phyloP scores from a whole-genome alignment of 1,140 invertebrate genomes.

The Carcinoscorpius rotundicauda region DNA sequence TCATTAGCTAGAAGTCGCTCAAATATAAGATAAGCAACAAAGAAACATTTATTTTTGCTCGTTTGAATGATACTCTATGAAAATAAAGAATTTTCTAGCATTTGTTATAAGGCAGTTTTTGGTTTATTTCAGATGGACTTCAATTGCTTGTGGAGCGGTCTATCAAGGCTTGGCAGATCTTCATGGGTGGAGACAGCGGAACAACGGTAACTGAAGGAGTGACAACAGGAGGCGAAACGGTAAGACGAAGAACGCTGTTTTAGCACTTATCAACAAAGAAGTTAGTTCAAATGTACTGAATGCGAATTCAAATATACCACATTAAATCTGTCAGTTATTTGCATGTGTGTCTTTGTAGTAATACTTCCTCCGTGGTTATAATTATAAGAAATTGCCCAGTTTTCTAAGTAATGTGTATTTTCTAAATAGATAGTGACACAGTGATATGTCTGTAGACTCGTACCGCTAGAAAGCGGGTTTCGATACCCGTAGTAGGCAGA shows the following conservation, averaged over 20 bases:
- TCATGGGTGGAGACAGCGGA: neutral
- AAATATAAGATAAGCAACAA: neutral
- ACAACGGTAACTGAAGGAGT: neutral
- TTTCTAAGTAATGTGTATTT: no score
- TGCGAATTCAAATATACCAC: neutral
- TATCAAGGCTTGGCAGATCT: neutral
- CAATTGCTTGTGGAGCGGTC: neutral
- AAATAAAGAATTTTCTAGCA: neutral
- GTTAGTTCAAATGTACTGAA: conserved; percentile 1
- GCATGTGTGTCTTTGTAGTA: no score
- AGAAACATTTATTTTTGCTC: neutral
- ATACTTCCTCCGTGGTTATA: no score
- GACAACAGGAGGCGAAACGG: neutral
- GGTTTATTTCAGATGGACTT: neutral
- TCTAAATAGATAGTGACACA: no score
- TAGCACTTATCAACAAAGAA: neutral
- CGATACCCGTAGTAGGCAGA: no score
- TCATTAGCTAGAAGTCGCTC: neutral
- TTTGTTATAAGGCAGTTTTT: neutral
- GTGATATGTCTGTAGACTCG: no score
- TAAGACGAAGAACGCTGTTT: neutral
- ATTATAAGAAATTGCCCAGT: no score
- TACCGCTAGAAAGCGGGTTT: no score
- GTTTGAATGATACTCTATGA: neutral
- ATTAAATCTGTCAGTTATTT: no score